Evolutionary conservation across 2,888 invertebrate genomes (phyloP), one percentile per base, ranked within the genome.

Genomic region (Leucoma salicis): DNA sequence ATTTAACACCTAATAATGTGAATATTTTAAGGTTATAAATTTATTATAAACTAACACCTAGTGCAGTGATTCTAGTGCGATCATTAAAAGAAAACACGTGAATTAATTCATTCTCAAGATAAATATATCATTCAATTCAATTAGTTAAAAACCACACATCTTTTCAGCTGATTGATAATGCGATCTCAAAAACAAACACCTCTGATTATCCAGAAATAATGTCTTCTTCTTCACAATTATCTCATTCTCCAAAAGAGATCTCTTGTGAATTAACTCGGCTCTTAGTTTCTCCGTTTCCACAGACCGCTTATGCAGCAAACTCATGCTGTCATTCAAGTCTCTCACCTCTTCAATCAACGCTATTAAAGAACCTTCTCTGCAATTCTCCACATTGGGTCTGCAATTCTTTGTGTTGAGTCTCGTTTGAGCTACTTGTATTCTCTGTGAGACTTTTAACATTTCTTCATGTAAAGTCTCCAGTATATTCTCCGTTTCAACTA

Each of bases 121-220:
- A n/a, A n/a, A n/a, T n/a, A n/a, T n/a, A n/a, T n/a, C n/a, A n/a
- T n/a, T n/a, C n/a, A n/a, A n/a, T n/a, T n/a, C n/a, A n/a, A n/a
- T 14, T n/a, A 7, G 28, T 59, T 70, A 88, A 66, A 76, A 84
- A 0, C 89, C 89, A 49, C 86, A 83, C 69, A 89, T 63, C 54
- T 86, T 88, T 58, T 88, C 87, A 31, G 88, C 86, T 0, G 86
- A 85, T 44, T 87, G 86, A 46, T 70, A 89, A 67, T 86, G 79
- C 4, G 88, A 86, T 28, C 89, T 74, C 49, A 87, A 61, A 51
- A 74, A 86, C 50, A 87, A 39, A 43, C 87, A 89, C 15, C 88
- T 69, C 21, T 85, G 74, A 31, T 88, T 78, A 46, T 89, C 88
- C 7, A 87, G 58, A 44, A 79, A 77, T 42, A 87, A 46, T 0